phyloP scores from a whole-genome alignment of 2,888 invertebrate species.

The Reticulitermes lucifugus region DNA sequence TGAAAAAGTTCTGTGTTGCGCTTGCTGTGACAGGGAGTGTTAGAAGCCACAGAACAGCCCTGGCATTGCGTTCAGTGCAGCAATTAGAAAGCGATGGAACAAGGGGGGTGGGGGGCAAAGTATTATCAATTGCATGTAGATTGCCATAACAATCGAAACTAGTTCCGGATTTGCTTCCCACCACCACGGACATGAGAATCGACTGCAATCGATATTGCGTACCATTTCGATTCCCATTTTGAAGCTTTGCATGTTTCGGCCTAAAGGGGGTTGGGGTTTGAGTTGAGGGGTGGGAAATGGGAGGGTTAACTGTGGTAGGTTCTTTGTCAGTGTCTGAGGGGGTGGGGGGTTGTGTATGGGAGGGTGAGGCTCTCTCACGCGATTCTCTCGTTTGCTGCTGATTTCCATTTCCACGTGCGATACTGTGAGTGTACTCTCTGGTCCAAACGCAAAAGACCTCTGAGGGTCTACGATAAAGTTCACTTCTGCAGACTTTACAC shows the following conservation, averaged over 20 bases:
- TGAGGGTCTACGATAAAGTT: no score
- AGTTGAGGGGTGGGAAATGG: neutral
- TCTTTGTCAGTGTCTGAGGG: slow-evolving; percentile 6
- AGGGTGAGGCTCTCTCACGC: slow-evolving; percentile 12
- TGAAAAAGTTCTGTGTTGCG: neutral
- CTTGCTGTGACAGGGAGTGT: neutral
- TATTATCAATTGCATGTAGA: neutral
- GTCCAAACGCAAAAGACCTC: no score
- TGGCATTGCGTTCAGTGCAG: neutral
- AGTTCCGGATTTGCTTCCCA: neutral
- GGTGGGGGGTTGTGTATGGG: neutral
- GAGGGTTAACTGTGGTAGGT: slow-evolving; percentile 7
- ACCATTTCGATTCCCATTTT: slow-evolving; percentile 26
- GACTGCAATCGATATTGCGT: slow-evolving; percentile 25
- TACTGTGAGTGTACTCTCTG: neutral
- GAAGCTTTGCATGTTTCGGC: slow-evolving; percentile 25
- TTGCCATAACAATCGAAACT: slow-evolving; percentile 3
- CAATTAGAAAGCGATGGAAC: neutral
- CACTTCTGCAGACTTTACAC: neutral
- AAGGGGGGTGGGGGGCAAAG: neutral
- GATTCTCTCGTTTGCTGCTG: slow-evolving; percentile 36
- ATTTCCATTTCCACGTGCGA: slow-evolving; percentile 37
- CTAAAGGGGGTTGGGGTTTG: neutral
- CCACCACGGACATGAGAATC: neutral
- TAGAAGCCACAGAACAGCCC: neutral